phyloP scores from a whole-genome alignment of 2,797 vertebrate species.

The Delichon dasypus region DNA sequence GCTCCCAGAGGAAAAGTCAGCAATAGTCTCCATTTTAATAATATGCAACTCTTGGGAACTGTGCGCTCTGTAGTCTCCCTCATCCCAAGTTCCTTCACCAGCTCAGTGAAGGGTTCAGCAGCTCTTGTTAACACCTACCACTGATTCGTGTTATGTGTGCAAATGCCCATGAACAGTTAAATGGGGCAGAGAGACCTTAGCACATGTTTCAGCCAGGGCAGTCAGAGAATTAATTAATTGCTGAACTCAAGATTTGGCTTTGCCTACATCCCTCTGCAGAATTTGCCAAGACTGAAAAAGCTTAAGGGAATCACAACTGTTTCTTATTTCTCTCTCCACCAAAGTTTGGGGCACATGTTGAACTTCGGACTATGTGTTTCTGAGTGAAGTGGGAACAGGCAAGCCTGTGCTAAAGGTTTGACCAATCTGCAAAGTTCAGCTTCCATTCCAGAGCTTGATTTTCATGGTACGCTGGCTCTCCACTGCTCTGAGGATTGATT shows the following conservation, averaged over 20 bases:
- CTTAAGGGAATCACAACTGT: not conserved
- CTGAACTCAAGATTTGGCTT: conserved; percentile 26
- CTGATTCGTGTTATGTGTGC: not conserved
- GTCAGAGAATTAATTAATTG: conserved; percentile 1
- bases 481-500: not conserved
- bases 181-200: conserved; percentile 32
- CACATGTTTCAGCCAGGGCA: not conserved
- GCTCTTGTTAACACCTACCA: not conserved
- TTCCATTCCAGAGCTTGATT: not conserved
- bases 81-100: not conserved
- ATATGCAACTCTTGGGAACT: not conserved
- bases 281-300: conserved; percentile 30
- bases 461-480: not conserved
- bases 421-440: not conserved
- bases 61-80: not conserved
- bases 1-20: not conserved
- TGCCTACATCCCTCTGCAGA: not conserved
- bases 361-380: not conserved
- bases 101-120: not conserved
- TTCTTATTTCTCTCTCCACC: not conserved
- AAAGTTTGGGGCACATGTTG: not conserved
- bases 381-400: not conserved
- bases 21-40: not conserved
- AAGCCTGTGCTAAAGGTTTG: not conserved
- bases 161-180: not conserved